phyloP scores from a whole-genome alignment of 2,888 invertebrate species.

The Chesias legatella region DNA sequence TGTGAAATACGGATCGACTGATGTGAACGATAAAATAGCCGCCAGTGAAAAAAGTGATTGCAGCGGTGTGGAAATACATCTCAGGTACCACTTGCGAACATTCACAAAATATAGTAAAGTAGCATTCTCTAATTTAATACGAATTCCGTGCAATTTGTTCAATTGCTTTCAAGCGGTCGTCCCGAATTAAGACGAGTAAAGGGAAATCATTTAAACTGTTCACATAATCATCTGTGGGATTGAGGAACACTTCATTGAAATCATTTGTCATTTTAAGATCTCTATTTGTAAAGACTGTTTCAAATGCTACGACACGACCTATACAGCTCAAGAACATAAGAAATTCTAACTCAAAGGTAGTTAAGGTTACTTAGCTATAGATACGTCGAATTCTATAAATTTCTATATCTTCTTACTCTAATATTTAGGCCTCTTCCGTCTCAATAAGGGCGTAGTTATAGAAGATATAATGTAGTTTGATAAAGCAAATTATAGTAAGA shows the following conservation, averaged over 20 bases:
- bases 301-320: too few relatives aligned
- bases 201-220: conserved; percentile 36
- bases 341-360: too few relatives aligned
- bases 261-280: too few relatives aligned
- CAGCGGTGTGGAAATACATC: conserved; percentile 43
- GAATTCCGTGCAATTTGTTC: conserved; percentile 47
- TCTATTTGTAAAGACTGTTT: too few relatives aligned
- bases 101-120: conserved; percentile 20
- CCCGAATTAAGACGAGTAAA: conserved; percentile 40
- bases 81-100: conserved; percentile 48
- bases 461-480: too few relatives aligned
- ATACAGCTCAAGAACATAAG: too few relatives aligned
- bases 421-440: too few relatives aligned
- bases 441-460: too few relatives aligned
- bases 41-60: conserved; percentile 45
- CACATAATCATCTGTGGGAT: conserved; percentile 22
- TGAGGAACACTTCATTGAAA: conserved; percentile 25
- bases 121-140: conserved; percentile 36
- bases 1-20: conserved; percentile 66
- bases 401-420: too few relatives aligned
- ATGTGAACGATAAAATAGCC: conserved; percentile 43
- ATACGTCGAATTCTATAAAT: too few relatives aligned
- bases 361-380: too few relatives aligned
- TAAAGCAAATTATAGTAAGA: too few relatives aligned
- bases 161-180: conserved; percentile 41